Evolutionary conservation across 2,888 invertebrate species (phyloP).

Genomic region (Brachyopa scutellaris): DNA sequence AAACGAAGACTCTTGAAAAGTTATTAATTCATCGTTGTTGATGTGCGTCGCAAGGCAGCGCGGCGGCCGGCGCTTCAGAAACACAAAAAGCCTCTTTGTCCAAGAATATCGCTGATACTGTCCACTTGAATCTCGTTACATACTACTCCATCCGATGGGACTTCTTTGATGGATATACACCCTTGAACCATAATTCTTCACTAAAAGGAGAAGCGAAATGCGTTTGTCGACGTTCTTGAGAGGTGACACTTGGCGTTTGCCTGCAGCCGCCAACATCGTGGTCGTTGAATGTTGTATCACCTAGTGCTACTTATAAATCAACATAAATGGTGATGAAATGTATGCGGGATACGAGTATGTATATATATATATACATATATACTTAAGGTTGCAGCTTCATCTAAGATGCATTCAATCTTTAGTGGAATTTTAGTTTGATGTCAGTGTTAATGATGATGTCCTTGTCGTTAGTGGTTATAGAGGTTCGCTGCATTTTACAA

Average conservation of each 20-base stretch:
- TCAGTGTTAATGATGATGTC: constrained; percentile 55
- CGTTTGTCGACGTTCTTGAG: constrained; percentile 37
- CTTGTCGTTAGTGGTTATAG: too few species aligned
- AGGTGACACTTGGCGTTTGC: constrained; percentile 33
- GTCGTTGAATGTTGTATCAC: neutral
- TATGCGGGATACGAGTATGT: too few species aligned
- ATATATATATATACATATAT: neutral
- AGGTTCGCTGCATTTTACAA: too few species aligned
- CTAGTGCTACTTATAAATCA: constrained; percentile 44
- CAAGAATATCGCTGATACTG: constrained; percentile 25
- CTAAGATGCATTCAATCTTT: constrained; percentile 47
- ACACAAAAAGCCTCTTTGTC: constrained; percentile 38
- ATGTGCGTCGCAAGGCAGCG: neutral
- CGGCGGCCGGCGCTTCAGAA: too few species aligned
- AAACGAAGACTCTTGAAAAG: constrained; percentile 26
- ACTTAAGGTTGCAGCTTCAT: constrained; percentile 16
- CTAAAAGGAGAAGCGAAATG: constrained; percentile 30
- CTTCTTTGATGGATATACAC: constrained; percentile 1
- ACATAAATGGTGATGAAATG: constrained; percentile 43
- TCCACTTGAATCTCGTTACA: constrained; percentile 45
- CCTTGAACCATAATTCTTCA: constrained; percentile 15
- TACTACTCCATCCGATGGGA: constrained; percentile 16
- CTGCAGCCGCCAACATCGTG: neutral
- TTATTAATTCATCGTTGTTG: constrained; percentile 43
- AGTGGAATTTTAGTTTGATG: constrained; percentile 44